Evolutionary conservation across 2,888 invertebrate genomes (phyloP), one percentile per base, ranked within the genome.

Genomic region (Troglohyphantes excavatus): DNA sequence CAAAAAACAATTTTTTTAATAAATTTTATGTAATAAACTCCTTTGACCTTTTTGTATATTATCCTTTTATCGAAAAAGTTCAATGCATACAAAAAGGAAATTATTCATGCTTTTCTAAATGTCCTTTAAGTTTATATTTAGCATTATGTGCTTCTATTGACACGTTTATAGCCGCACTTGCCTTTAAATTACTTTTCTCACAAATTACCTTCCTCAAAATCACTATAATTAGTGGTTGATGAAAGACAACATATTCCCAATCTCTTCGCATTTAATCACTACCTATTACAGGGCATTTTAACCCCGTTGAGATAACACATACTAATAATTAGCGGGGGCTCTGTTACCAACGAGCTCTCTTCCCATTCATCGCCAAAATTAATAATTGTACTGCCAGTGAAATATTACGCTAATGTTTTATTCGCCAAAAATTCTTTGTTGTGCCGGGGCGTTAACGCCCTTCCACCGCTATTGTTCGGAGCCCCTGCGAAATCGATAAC

Each of bases 401-500:
- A 73, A 83, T 83, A 73, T 83, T 73, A 65, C 61, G 59, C 73
- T 73, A 83, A 83, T 83, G 83, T 73, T 73, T 83, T 83, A 83
- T 73, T 65, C 63, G 19, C 61, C 11, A 17, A 19, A 65, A 65
- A 46, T 83, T 83, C 83, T 83, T 83, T 83, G 65, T 73, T 65
- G 63, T 65, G 65, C 65, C 23, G 83, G 83, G 83, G 73, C 83
- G 83, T 63, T 73, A 46, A 83, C 83, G 83, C 82, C 82, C 82
- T 72, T 53, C 27, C 26, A 2, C 39, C 65, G 73, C 73, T 82
- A 72, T 82, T 82, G 82, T 83, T 73, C 39, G 83, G 29, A 81
- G 67, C 39, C 26, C 73, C 27, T 5, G 53, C 27, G 26, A 63
- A 59, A 83, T 83, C 83, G 83, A 83, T 83, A 73, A 65, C 63